A percentile compares a stretch with the other conserved stretches of the same genome.
phyloP scores from a whole-genome alignment of 30 jellyfish, hydroid and myxozoan species.

The Hydractinia symbiolongicarpus region DNA sequence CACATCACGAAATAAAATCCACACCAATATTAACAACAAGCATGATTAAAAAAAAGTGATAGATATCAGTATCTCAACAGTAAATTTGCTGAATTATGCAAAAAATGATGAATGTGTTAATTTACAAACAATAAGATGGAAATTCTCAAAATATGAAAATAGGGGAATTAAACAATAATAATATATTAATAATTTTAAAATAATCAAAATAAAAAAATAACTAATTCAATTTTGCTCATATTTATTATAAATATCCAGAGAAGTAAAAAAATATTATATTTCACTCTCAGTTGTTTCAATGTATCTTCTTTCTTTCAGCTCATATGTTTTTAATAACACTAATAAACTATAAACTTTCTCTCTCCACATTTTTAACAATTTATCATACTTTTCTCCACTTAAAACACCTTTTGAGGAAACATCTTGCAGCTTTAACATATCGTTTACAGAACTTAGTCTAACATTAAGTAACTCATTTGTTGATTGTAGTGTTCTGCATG shows the following conservation, averaged over 20 bases:
- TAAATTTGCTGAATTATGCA: too few relatives aligned
- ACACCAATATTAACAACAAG: too few relatives aligned
- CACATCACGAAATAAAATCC: too few relatives aligned
- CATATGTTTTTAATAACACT: slow-evolving; percentile 21
- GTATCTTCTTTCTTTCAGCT: background rate
- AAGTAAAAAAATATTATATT: background rate
- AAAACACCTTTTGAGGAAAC: background rate
- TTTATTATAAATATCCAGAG: background rate
- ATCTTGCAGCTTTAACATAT: slow-evolving; percentile 22
- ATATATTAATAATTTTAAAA: background rate
- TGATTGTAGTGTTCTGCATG: slow-evolving; percentile 22
- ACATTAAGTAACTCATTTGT: slow-evolving; percentile 29
- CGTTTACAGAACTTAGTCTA: slow-evolving; percentile 17
- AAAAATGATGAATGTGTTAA: too few relatives aligned
- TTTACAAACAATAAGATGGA: too few relatives aligned
- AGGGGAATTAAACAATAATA: background rate
- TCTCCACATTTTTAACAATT: slow-evolving; percentile 25
- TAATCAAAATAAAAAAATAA: background rate
- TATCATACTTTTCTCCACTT: background rate
- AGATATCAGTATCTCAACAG: too few relatives aligned
- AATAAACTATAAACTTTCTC: slow-evolving; percentile 30
- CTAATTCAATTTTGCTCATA: background rate
- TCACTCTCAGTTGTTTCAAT: background rate
- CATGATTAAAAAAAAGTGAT: too few relatives aligned
- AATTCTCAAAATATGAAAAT: too few relatives aligned